Base-by-base conservation (phyloP, 2,113 vertebrate species). In the Dissostichus mawsoni region DNA sequence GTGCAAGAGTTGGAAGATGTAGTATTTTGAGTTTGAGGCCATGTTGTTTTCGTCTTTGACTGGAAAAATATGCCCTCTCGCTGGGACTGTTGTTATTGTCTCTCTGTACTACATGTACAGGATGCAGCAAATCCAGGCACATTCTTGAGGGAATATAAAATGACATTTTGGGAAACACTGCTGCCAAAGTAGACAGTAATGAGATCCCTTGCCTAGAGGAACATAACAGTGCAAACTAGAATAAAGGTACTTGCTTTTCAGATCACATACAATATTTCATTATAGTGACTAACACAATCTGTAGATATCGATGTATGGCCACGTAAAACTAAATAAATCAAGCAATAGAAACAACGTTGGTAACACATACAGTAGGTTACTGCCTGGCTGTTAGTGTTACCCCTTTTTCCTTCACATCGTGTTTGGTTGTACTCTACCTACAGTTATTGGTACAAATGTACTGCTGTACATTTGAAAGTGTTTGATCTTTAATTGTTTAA, bases 71-170 rank as follows among this genome's bases (percentile, higher is more conserved):
- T 41, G 25, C 8, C 71, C 20, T 59, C n/a, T 68, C n/a, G 17
- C 52, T 65, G 14, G 45, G 11, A 73, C 69, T 67, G 53, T 53
- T 9, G 33, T 59, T 14, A 18, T 72, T 41, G 55, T 72, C 69
- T 77, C 12, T 9, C 5, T 17, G 48, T 8, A 51, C 29, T 36
- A 18, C 25, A 12, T 50, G 41, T 17, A 14, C 59, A 71, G 36
- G 58, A 56, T 63, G 36, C 12, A 56, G 6, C 8, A 29, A 53
- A 66, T 72, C 25, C 51, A 36, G 3, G 14, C 52, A 11, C 13
- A 23, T 36, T 61, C 70, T 48, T 8, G 3, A 13, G 70, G 36
- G 20, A 44, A 67, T 12, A 17, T n/a, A 14, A 67, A 17, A 58
- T 3, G 23, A 23, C 44, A 36, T 50, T 66, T 73, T 55, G 33